Base-by-base conservation (phyloP, 2,888 invertebrate genomes). In the Mesodorylaimus sp. region DNA sequence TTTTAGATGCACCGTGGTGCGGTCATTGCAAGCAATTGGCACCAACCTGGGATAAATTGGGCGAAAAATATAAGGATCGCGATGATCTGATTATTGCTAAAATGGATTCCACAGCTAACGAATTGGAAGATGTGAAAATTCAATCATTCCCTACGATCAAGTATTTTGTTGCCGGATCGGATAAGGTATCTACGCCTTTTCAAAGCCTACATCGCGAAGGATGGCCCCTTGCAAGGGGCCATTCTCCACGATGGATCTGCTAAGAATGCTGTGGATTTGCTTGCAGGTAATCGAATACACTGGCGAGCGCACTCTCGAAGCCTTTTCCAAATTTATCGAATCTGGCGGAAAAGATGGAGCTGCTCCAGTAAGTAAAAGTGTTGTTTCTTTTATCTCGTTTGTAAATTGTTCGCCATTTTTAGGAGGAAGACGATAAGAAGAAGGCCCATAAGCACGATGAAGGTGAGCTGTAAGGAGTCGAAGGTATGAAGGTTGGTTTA, bases 61-160 rank as follows among this genome's bases (percentile, higher is more conserved):
- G 79, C 55, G 91, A 93, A 68, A 84, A 91, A 70, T 95, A 80
- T 74, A 79, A 81, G 71, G 81, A 82, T 63, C 71, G 66, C 55
- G 64, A 79, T 59, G 78, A 79, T 56, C 75, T 95, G 54, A 77
- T 97, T 47, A 81, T 99, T 67, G 93, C 95, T 62, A 97, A 99
- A 75, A 93, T 99, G 76, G 97, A 99, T 73, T 81, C 95, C 54
- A 97, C 97, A 50, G 83, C 79, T 66, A 99, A 99, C 72, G 97
- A 99, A 74, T 73, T 97, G 59, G 89, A 89, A 64, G 86, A 87
- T 73, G 83, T 91, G 51, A 89, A 88, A 74, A 79, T 97, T 66
- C 78, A 80, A 57, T 86, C 83, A 60, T 71, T 87, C 81, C 91
- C 91, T 53, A 91, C 89, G 55, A 78, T 93, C 68, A 88, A 84